Conservation (phyloP, 2,888 invertebrate genomes). For the Saturnia japonica region DNA sequence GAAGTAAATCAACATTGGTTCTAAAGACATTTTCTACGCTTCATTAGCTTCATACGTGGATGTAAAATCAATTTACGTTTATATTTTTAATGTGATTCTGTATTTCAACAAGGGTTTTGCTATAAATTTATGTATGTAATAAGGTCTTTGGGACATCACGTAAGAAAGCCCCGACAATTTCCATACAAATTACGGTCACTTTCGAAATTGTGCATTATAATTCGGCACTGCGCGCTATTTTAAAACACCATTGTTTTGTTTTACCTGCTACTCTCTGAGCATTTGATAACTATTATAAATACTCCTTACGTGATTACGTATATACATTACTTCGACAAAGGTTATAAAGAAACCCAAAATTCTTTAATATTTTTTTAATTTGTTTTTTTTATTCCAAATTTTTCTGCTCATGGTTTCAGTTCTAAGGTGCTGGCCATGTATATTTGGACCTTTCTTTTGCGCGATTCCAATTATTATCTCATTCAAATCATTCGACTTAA, state of each 20-base stretch:
- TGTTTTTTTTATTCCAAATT: background rate
- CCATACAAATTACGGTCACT: slow-evolving; percentile 76
- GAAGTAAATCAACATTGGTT: slow-evolving; percentile 18
- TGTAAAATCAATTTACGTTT: slow-evolving; percentile 8
- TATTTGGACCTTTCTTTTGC: background rate
- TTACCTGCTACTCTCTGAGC: too few species aligned
- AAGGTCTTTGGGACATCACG: slow-evolving; percentile 65
- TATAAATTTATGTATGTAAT: slow-evolving; percentile 50
- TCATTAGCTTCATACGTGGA: slow-evolving; percentile 16
- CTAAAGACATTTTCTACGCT: slow-evolving; percentile 13
- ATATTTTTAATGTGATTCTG: background rate
- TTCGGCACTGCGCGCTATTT: slow-evolving; percentile 57
- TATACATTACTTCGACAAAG: background rate
- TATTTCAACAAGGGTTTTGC: background rate
- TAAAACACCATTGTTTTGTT: slow-evolving; percentile 61
- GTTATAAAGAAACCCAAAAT: background rate
- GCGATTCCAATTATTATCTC: too few species aligned
- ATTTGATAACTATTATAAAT: slow-evolving; percentile 5
- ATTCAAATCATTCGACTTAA: background rate
- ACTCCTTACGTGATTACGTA: background rate
- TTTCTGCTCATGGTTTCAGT: background rate
- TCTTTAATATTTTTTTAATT: background rate
- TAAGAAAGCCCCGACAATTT: slow-evolving; percentile 60
- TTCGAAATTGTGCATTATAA: slow-evolving; percentile 72
- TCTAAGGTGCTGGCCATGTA: background rate